Base-by-base conservation (phyloP, 2,888 invertebrate genomes). In the Latrodectus hesperus region DNA sequence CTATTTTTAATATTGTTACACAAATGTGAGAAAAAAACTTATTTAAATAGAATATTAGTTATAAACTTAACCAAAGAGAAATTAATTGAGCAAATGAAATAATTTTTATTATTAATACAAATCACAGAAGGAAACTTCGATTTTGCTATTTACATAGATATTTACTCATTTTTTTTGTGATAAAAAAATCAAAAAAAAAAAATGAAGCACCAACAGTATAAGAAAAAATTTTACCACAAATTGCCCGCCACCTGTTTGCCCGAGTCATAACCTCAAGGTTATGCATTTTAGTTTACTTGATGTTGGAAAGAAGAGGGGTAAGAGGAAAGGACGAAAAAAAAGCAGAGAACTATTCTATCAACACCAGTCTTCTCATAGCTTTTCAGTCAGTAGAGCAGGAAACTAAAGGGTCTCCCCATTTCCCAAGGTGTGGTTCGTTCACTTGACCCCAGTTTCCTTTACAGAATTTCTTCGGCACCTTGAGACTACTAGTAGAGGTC, bases 391-490 rank as follows among this genome's bases (percentile, higher is more conserved):
- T 81, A 64, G 80, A 80, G 80, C 84, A 80, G 80, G 86, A 87
- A 87, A 81, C 86, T 80, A 87, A 87, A 81, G 70, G 79, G 74
- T 64, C 64, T 65, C 84, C 68, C 68, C 52, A 38, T 79, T 71
- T 70, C 86, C 76, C 86, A 74, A 87, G 76, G 81, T 73, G 76
- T 81, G 86, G 81, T 87, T 81, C 81, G 81, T 87, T 87, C 86
- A 87, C 86, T 87, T 87, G 76, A 84, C 74, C 78, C 67, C 78
- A 16, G 78, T 26, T 78, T 78, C 78, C 78, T 78, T 51, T 78
- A 68, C 67, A 68, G 38, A 38, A 38, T 38, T 38, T 38, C 38
- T 38, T 38, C 78, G 70, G 72, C 84, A 84, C 84, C 78, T 78
- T 84, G 84, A 72, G 67, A 64, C 55, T 65, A n/a, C 49, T 26